These are phyloP conservation scores for Conchocele bisecta DNA, from an alignment of 2,888 invertebrate genomes.

Conservation along the genomic window DNA sequence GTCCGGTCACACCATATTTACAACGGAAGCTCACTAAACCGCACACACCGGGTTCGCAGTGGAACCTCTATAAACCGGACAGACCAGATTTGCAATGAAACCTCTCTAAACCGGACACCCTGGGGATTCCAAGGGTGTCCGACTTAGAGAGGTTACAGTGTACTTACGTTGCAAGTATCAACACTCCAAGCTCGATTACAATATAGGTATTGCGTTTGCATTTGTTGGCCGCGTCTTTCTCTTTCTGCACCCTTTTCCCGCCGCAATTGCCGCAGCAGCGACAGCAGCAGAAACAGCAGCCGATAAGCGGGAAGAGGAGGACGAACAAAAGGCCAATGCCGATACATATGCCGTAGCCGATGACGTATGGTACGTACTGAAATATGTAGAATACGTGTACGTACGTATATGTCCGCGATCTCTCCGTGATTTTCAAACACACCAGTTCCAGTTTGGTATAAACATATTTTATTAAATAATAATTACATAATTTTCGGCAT, in stretches of 20 bases:
- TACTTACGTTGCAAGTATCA: slow-evolving; percentile 64
- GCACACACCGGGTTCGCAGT: too few relatives aligned
- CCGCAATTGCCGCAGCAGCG: slow-evolving; percentile 78
- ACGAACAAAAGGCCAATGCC: slow-evolving; percentile 73
- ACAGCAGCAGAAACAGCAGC: slow-evolving; percentile 77
- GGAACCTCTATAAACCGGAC: too few relatives aligned
- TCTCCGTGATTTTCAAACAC: not conserved
- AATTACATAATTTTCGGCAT: too few relatives aligned
- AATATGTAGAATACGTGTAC: slow-evolving; percentile 33
- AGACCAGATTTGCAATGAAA: too few relatives aligned
- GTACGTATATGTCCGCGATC: not conserved
- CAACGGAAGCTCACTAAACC: too few relatives aligned
- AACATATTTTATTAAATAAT: too few relatives aligned
- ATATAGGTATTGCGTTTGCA: slow-evolving; percentile 62
- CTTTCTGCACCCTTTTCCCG: slow-evolving; percentile 69
- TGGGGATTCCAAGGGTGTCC: too few relatives aligned
- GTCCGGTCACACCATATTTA: too few relatives aligned
- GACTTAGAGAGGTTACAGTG: too few relatives aligned
- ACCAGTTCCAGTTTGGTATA: too few relatives aligned
- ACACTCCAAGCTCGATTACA: slow-evolving; percentile 57
- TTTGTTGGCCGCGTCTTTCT: slow-evolving; percentile 44
- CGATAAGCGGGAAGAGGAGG: slow-evolving; percentile 72
- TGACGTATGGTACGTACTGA: slow-evolving; percentile 60
- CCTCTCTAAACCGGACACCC: too few relatives aligned
- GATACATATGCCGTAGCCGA: slow-evolving; percentile 70